Percentiles rank a stretch among this genome's conserved stretches.
Evolutionary conservation across 2,888 invertebrate species (phyloP).

Genomic region (Syritta pipiens): DNA sequence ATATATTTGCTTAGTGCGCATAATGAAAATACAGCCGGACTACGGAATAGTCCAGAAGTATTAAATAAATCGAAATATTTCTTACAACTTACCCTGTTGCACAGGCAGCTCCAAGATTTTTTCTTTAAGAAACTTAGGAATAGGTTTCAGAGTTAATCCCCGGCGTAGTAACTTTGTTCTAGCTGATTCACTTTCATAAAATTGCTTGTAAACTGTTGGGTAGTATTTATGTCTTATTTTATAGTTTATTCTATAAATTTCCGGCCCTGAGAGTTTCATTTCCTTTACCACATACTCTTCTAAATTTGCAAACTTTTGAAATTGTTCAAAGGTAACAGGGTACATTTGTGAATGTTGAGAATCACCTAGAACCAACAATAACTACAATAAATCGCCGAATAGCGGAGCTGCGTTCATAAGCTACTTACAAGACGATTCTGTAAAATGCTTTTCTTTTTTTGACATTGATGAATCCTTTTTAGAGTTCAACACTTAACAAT

Average conservation of each 20-base stretch:
- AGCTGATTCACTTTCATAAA: conserved; percentile 7
- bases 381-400: too few species aligned
- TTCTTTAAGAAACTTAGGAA: conserved; percentile 32
- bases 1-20: too few species aligned
- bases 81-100: not conserved
- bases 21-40: too few species aligned
- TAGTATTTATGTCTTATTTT: conserved; percentile 13
- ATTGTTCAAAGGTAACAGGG: conserved; percentile 43
- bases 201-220: conserved; percentile 22
- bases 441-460: too few species aligned
- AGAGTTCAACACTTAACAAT: too few species aligned
- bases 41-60: too few species aligned
- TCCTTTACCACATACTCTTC: conserved; percentile 28
- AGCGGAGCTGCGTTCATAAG: too few species aligned
- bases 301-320: conserved; percentile 28
- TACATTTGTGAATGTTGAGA: not conserved
- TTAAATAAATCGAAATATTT: not conserved
- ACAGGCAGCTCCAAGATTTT: conserved; percentile 19
- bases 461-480: too few species aligned
- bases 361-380: not conserved
- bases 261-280: conserved; percentile 35
- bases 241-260: conserved; percentile 15
- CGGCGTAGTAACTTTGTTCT: conserved; percentile 5
- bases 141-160: conserved; percentile 40
- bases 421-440: too few species aligned